Evolutionary conservation across 53 echinoderm and acorn worm species (phyloP).

Genomic region (Henricia sp.): DNA sequence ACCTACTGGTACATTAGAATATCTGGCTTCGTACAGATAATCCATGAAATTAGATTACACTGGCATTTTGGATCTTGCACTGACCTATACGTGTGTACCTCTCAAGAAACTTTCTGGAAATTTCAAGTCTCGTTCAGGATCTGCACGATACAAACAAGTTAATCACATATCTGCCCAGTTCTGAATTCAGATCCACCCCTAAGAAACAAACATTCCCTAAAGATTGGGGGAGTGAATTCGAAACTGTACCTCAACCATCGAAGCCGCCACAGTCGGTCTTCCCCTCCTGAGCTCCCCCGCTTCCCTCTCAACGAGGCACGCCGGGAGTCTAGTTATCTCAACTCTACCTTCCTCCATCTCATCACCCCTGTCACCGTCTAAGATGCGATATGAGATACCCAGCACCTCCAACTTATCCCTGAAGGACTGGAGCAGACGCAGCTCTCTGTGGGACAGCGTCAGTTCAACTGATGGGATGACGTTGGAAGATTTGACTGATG

Average conservation of each 20-base stretch:
- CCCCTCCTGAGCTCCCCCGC: conserved; percentile 82
- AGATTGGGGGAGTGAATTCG: no score
- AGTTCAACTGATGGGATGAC: conserved; percentile 76
- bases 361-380: conserved; percentile 5
- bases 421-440: conserved; percentile 75
- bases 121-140: no score
- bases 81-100: no score
- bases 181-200: no score
- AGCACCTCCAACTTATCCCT: conserved; percentile 65
- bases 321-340: conserved; percentile 75
- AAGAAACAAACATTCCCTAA: no score
- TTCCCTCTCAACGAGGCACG: conserved; percentile 93
- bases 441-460: conserved; percentile 56
- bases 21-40: no score
- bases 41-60: no score
- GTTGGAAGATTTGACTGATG: conserved; percentile 66
- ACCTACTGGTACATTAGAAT: no score
- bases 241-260: conserved; percentile 77
- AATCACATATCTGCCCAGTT: no score
- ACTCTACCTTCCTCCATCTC: conserved; percentile 14
- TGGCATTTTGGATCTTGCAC: no score
- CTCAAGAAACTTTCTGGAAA: no score
- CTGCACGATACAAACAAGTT: no score
- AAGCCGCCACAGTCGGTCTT: conserved; percentile 76
- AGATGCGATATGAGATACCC: conserved; percentile 61